A percentile compares a stretch with the other conserved stretches of the same genome.
Conservation (phyloP, 2,113 vertebrate genomes). For the Hiodon alosoides region DNA sequence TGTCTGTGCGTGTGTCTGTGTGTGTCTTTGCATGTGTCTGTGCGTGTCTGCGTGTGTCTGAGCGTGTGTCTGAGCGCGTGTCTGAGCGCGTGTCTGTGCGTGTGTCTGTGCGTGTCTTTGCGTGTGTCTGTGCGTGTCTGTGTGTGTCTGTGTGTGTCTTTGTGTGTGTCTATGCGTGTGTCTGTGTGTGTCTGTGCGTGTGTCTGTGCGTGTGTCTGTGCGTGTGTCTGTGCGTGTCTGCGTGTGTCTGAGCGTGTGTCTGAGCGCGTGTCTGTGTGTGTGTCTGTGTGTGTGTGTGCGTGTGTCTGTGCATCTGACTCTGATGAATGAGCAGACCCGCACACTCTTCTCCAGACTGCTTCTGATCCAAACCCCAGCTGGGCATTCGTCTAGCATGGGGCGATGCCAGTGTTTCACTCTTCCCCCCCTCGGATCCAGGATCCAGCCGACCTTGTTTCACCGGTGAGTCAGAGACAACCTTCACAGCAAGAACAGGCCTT, state of each 20-base stretch:
- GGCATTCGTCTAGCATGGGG: neutral
- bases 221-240: neutral
- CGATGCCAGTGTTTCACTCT: neutral
- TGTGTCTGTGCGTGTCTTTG: no score
- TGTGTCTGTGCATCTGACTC: neutral
- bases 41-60: no score
- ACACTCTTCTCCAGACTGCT: neutral
- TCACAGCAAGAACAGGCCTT: slow-evolving; percentile 54
- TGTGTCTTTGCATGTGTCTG: no score
- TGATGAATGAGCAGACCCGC: neutral
- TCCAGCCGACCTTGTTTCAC: slow-evolving; percentile 12
- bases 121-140: no score
- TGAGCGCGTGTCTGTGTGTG: neutral
- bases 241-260: neutral
- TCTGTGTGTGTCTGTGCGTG: slow-evolving; percentile 6
- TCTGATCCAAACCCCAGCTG: slow-evolving; percentile 7
- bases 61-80: no score
- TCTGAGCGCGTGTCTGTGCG: no score
- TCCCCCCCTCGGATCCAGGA: neutral
- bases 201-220: slow-evolving; percentile 8
- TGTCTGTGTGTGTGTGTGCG: neutral
- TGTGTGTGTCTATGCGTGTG: no score
- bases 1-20: no score
- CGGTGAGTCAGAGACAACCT: slow-evolving; percentile 53
- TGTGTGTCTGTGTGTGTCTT: no score